These are phyloP conservation scores for Microtus agrestis DNA, from an alignment of 2,797 vertebrate species.

Conservation along the genomic window DNA sequence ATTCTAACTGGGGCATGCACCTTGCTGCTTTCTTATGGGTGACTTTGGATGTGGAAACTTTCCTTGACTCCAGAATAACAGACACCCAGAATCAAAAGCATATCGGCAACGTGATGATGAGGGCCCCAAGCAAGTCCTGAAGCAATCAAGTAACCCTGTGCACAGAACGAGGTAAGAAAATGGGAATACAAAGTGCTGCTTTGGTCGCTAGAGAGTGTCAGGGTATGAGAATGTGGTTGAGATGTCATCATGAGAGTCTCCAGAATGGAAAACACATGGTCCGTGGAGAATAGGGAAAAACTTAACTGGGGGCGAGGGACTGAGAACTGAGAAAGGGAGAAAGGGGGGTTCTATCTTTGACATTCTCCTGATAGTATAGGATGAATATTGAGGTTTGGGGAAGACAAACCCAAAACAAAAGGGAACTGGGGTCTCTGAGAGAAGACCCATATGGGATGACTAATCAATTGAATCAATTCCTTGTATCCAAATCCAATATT, in stretches of 20 bases:
- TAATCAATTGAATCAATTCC: neutral
- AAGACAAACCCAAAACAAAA: neutral
- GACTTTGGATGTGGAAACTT: too few relatives aligned
- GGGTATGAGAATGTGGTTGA: neutral
- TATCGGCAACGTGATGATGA: neutral
- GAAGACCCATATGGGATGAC: neutral
- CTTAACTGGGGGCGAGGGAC: neutral
- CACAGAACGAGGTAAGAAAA: neutral
- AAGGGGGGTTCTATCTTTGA: neutral
- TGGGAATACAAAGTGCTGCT: neutral
- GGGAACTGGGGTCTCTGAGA: neutral
- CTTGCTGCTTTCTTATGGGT: neutral
- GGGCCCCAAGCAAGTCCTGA: neutral
- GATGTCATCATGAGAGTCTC: neutral
- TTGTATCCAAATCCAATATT: neutral
- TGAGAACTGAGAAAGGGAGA: neutral
- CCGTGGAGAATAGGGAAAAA: neutral
- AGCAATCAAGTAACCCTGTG: neutral
- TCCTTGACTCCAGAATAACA: neutral
- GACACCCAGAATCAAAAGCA: neutral
- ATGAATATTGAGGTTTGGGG: neutral
- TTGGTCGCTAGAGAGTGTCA: neutral
- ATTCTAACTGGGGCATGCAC: neutral
- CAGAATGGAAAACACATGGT: neutral
- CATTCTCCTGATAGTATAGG: neutral